These are phyloP conservation scores for Trichoplusia ni DNA, from an alignment of 1,140 invertebrate genomes.

Conservation along the genomic window DNA sequence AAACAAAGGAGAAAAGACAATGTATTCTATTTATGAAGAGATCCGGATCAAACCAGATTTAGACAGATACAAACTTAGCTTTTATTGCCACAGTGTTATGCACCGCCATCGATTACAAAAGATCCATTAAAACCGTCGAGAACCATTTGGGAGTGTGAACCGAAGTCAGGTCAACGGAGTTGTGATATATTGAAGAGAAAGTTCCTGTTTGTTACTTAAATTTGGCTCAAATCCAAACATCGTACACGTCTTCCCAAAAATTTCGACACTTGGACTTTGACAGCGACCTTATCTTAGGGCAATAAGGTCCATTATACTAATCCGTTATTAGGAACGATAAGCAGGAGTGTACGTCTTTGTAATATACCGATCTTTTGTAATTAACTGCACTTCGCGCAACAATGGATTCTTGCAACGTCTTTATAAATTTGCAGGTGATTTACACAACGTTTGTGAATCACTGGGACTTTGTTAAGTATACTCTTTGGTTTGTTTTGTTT, in stretches of 20 bases:
- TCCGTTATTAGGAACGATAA: no score
- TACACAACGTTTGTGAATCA: background rate
- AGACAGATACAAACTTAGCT: no score
- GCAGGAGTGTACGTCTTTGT: conserved; percentile 17
- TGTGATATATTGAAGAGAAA: conserved; percentile 12
- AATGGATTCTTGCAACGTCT: conserved; percentile 8
- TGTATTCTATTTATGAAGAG: no score
- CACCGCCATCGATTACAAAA: no score
- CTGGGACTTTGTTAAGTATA: background rate
- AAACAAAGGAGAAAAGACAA: no score
- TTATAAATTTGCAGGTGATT: conserved; percentile 7
- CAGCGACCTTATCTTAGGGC: no score
- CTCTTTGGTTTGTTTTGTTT: background rate
- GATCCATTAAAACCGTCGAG: no score
- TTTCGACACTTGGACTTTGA: no score
- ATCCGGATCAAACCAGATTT: no score
- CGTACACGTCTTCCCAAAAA: conserved; percentile 11
- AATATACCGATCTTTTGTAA: conserved; percentile 13
- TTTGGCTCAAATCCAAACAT: conserved; percentile 25
- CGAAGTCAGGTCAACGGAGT: background rate
- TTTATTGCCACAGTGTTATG: background rate
- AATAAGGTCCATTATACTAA: no score
- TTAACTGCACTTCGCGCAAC: conserved; percentile 19
- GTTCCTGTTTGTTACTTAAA: background rate
- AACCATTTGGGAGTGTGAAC: no score